phyloP scores from a whole-genome alignment of 2,888 invertebrate genomes.

The Eupithecia exiguata region DNA sequence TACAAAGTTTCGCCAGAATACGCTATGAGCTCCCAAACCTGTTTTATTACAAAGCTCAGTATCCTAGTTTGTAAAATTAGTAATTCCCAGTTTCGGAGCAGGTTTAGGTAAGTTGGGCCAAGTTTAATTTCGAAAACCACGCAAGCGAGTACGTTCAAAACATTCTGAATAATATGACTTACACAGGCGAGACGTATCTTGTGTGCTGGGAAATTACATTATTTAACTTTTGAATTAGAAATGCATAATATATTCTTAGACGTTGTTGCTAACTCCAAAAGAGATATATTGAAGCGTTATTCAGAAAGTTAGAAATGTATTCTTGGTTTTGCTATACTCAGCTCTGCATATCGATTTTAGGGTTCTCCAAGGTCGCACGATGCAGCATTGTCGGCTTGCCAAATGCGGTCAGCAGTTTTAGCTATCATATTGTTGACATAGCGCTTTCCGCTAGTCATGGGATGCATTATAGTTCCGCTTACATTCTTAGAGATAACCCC shows the following conservation, averaged over 20 bases:
- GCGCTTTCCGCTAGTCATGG: conserved; percentile 7
- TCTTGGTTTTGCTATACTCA: conserved; percentile 12
- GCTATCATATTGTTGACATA: conserved; percentile 25
- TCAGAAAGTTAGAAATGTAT: background rate
- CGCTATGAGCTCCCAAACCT: conserved; percentile 32
- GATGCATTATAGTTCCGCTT: background rate
- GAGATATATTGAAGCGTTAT: background rate
- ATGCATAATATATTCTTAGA: background rate
- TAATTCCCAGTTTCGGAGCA: conserved; percentile 37
- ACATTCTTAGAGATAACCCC: too few relatives aligned
- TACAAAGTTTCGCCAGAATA: conserved; percentile 28
- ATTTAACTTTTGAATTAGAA: conserved; percentile 14
- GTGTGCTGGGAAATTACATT: conserved; percentile 24
- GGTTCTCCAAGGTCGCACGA: conserved; percentile 38
- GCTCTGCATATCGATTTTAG: conserved; percentile 33
- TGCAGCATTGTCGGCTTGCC: conserved; percentile 41
- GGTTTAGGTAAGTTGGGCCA: conserved; percentile 38
- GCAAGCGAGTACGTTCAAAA: conserved; percentile 25
- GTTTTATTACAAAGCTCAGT: conserved; percentile 36
- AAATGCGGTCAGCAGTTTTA: conserved; percentile 41
- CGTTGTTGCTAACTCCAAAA: background rate
- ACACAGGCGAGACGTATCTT: conserved; percentile 15
- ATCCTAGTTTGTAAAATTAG: conserved; percentile 38
- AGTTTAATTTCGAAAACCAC: conserved; percentile 49
- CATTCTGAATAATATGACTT: conserved; percentile 31